Conservation (phyloP, 2,113 vertebrate species). For the Psittacula cyanocephala region DNA sequence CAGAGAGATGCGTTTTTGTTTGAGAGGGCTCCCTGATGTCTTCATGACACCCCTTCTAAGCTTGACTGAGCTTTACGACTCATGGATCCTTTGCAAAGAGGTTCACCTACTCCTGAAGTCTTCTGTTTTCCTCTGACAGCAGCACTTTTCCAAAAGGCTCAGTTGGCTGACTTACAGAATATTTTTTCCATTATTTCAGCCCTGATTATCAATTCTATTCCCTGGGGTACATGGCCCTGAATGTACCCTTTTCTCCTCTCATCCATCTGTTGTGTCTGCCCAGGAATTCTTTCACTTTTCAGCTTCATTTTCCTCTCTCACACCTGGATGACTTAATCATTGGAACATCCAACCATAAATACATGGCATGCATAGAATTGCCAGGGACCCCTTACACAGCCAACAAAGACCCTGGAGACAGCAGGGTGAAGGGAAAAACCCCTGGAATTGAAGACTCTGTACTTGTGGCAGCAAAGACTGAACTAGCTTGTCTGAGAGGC, state of each 20-base stretch:
- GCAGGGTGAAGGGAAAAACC: neutral
- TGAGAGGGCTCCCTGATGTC: neutral
- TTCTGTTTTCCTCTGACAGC: constrained; percentile 1
- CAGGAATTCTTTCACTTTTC: neutral
- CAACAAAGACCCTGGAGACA: neutral
- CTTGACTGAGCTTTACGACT: neutral
- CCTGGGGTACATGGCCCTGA: neutral
- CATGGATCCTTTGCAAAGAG: neutral
- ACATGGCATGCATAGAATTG: neutral
- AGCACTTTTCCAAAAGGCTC: neutral
- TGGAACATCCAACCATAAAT: neutral
- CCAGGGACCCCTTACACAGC: neutral
- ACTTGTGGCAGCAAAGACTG: neutral
- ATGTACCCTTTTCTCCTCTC: neutral
- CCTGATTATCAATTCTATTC: neutral
- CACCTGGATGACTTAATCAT: neutral
- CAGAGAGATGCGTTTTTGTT: neutral
- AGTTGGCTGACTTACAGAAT: neutral
- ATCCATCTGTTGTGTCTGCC: neutral
- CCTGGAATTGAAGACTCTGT: neutral
- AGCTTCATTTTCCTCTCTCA: neutral
- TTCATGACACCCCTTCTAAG: neutral
- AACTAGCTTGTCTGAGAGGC: neutral
- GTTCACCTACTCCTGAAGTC: neutral
- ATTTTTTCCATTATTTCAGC: neutral